phyloP scores from a whole-genome alignment of 1,140 invertebrate species.

The Acromyrmex charruanus region DNA sequence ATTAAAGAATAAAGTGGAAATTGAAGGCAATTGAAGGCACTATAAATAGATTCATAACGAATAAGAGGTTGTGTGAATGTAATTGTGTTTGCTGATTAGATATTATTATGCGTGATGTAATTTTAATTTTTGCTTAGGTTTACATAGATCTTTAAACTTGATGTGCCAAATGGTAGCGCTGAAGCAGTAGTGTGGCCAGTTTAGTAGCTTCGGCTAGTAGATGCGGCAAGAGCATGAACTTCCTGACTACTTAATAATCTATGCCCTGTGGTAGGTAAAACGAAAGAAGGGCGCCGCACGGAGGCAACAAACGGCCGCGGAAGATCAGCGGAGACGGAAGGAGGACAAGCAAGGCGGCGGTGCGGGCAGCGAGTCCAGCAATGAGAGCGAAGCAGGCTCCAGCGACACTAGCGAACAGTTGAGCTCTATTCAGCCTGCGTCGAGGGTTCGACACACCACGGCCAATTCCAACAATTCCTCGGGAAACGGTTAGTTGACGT shows the following conservation, averaged over 20 bases:
- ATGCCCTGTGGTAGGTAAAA: conserved; percentile 85
- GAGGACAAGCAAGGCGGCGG: conserved; percentile 82
- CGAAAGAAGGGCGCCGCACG: conserved; percentile 85
- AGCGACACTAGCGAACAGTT: conserved; percentile 84
- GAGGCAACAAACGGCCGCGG: conserved; percentile 83
- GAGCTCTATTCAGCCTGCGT: conserved; percentile 79
- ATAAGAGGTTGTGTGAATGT: not conserved
- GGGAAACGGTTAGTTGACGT: conserved; percentile 85
- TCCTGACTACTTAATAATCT: conserved; percentile 85
- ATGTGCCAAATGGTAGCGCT: conserved; percentile 45
- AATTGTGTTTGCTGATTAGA: not conserved
- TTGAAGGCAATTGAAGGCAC: not conserved
- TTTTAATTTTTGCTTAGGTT: conserved; percentile 14
- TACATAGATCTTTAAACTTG: conserved; percentile 15
- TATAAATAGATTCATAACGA: not conserved
- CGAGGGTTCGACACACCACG: conserved; percentile 78
- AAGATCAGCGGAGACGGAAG: conserved; percentile 83
- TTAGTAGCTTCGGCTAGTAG: conserved; percentile 73
- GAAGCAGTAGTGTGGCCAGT: conserved; percentile 53
- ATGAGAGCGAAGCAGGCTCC: conserved; percentile 84
- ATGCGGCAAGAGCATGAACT: conserved; percentile 83
- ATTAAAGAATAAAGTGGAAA: not conserved
- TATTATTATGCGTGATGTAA: conserved; percentile 1
- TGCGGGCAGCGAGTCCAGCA: conserved; percentile 84
- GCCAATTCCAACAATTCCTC: conserved; percentile 84